These are phyloP conservation scores for Fragum fragum DNA, from an alignment of 2,888 invertebrate genomes.

Conservation along the genomic window DNA sequence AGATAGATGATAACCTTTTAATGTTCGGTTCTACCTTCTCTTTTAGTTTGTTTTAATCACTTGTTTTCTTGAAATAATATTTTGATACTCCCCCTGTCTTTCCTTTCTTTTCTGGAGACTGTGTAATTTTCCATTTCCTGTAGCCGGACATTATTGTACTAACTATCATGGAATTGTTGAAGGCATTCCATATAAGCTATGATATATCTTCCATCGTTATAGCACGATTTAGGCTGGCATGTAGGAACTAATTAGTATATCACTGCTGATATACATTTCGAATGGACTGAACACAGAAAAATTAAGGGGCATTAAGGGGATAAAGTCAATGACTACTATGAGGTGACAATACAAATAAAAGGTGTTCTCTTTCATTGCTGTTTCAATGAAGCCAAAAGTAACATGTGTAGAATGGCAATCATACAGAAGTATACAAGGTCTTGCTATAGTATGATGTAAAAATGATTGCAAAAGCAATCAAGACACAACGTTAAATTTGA, in stretches of 20 bases:
- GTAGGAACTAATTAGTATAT: constrained; percentile 44
- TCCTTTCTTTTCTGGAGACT: constrained; percentile 35
- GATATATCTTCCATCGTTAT: constrained; percentile 37
- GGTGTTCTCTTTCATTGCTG: constrained; percentile 31
- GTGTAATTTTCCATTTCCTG: constrained; percentile 41
- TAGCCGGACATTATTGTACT: constrained; percentile 33
- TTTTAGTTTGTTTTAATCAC: constrained; percentile 26
- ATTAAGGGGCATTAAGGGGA: constrained; percentile 49
- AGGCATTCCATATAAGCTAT: constrained; percentile 17
- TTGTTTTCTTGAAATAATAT: constrained; percentile 40
- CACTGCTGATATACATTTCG: constrained; percentile 40
- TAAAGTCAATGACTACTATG: constrained; percentile 52
- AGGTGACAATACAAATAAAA: constrained; percentile 49
- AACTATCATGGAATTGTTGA: neutral
- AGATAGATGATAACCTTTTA: constrained; percentile 26
- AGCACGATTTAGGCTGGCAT: constrained; percentile 10
- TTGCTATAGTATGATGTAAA: constrained; percentile 36
- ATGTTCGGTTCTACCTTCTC: constrained; percentile 21
- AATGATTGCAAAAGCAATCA: constrained; percentile 49
- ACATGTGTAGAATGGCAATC: constrained; percentile 56
- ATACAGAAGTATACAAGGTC: constrained; percentile 49
- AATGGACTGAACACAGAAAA: constrained; percentile 58
- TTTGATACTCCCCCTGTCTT: constrained; percentile 40
- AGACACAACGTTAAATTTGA: constrained; percentile 37
- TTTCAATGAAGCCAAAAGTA: constrained; percentile 39